phyloP scores from a whole-genome alignment of 2,888 invertebrate species.

The Leptinotarsa peninsularis region DNA sequence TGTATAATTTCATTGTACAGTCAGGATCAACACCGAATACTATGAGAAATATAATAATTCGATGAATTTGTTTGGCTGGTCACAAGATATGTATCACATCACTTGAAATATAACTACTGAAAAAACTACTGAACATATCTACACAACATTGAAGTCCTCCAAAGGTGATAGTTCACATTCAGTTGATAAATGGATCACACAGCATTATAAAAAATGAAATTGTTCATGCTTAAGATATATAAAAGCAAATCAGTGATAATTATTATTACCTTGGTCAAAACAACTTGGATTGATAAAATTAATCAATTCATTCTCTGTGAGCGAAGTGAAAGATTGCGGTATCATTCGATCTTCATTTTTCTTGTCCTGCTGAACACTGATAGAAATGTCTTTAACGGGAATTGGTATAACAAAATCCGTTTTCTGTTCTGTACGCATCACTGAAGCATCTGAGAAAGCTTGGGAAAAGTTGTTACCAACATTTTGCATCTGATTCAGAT shows the following conservation, averaged over 20 bases:
- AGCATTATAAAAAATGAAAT: slow-evolving; percentile 24
- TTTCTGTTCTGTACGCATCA: slow-evolving; percentile 45
- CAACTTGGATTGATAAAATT: slow-evolving; percentile 91
- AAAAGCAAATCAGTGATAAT: slow-evolving; percentile 35
- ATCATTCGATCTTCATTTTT: slow-evolving; percentile 70
- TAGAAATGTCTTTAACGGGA: slow-evolving; percentile 57
- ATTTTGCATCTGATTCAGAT: slow-evolving; percentile 46
- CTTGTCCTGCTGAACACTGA: slow-evolving; percentile 60
- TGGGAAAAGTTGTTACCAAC: slow-evolving; percentile 50
- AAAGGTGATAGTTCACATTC: background rate
- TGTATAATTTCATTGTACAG: background rate
- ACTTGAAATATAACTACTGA: background rate
- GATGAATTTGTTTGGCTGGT: too few relatives aligned
- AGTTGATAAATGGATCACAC: background rate
- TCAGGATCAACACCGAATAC: background rate
- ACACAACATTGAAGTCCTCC: background rate
- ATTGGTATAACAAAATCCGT: slow-evolving; percentile 54
- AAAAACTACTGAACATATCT: background rate
- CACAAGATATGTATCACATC: background rate
- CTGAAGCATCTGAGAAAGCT: slow-evolving; percentile 36
- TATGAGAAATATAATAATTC: too few relatives aligned
- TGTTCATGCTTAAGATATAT: slow-evolving; percentile 37
- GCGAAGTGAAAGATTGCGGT: slow-evolving; percentile 81
- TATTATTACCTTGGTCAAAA: slow-evolving; percentile 80
- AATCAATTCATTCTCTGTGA: slow-evolving; percentile 89